Conservation (phyloP, 2,797 vertebrate species). For the Dipus sagitta region DNA sequence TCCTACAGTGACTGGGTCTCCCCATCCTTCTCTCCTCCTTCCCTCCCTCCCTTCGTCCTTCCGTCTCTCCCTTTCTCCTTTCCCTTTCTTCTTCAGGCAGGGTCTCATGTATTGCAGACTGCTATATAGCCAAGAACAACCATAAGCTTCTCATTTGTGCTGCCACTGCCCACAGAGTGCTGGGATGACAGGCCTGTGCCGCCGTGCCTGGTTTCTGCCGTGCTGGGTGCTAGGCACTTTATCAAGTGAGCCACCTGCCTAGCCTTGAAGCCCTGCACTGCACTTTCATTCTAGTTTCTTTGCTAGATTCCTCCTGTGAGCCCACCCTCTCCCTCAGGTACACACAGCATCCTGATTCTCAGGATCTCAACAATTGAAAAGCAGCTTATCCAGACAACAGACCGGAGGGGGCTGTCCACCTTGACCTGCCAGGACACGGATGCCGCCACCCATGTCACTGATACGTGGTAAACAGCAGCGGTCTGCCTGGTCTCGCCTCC, state of each 20-base stretch:
- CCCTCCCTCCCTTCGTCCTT: too few species aligned
- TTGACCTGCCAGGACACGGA: background rate
- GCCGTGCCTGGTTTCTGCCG: too few species aligned
- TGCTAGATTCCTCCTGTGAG: fast-evolving
- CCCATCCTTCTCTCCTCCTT: too few species aligned
- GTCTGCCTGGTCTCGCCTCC: background rate
- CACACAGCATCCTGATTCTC: background rate
- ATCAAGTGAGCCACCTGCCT: too few species aligned
- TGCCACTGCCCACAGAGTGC: too few species aligned
- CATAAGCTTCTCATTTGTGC: too few species aligned
- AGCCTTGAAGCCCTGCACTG: background rate
- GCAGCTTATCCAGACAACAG: background rate
- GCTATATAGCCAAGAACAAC: too few species aligned
- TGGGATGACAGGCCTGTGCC: too few species aligned
- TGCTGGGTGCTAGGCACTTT: too few species aligned
- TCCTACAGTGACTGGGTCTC: background rate
- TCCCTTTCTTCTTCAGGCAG: too few species aligned
- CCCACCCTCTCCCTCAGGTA: background rate
- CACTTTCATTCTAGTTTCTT: background rate
- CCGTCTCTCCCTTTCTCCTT: too few species aligned
- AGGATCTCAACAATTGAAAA: background rate
- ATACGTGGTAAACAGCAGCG: background rate
- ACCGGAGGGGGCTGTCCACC: background rate
- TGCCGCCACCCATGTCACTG: background rate
- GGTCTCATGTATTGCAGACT: too few species aligned